Percentiles rank a stretch among this genome's conserved stretches.
phyloP scores from a whole-genome alignment of 1,140 invertebrate genomes.

The Megathymus violae region DNA sequence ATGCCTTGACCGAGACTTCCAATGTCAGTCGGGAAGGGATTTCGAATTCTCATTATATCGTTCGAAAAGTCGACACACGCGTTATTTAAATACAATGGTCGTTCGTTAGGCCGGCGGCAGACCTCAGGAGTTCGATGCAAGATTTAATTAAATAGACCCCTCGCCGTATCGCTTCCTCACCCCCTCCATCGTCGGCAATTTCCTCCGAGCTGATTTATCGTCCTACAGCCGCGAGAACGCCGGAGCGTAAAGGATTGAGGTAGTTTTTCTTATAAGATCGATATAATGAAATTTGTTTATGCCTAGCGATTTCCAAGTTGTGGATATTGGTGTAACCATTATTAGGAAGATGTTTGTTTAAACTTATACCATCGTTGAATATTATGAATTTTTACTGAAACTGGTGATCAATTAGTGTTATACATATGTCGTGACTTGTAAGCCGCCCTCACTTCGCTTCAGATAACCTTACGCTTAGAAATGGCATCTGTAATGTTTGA shows the following conservation, averaged over 20 bases:
- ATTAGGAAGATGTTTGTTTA: too few relatives aligned
- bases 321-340: too few relatives aligned
- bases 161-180: conserved; percentile 39
- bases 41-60: conserved; percentile 40
- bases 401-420: too few relatives aligned
- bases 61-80: conserved; percentile 74
- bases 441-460: too few relatives aligned
- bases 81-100: conserved; percentile 81
- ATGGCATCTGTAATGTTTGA: too few relatives aligned
- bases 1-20: too few relatives aligned
- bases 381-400: too few relatives aligned
- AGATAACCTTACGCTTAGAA: too few relatives aligned
- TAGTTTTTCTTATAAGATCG: conserved; percentile 47
- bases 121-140: conserved; percentile 81
- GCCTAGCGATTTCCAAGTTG: neutral
- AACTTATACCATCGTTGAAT: too few relatives aligned
- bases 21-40: neutral
- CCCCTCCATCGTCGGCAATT: conserved; percentile 71
- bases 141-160: conserved; percentile 79
- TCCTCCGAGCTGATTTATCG: conserved; percentile 86
- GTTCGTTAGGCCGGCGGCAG: conserved; percentile 76
- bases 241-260: conserved; percentile 70
- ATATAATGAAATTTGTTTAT: conserved; percentile 4
- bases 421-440: too few relatives aligned
- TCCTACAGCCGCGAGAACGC: conserved; percentile 69